Evolutionary conservation across 2,113 vertebrate species (phyloP).

Genomic region (Empidonax alnorum): DNA sequence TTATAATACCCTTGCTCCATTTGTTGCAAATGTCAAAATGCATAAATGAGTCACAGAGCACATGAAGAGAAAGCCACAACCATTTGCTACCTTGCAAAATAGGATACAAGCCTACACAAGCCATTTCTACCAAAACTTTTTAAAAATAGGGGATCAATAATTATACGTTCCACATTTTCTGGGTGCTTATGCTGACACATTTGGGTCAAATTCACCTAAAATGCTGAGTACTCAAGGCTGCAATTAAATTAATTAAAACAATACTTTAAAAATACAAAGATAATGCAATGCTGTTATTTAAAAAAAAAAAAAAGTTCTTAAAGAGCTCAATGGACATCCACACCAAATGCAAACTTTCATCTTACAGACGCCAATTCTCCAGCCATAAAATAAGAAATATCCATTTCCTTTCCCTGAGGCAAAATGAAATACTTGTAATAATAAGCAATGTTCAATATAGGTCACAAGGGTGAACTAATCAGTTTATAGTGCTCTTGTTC

Average conservation of each 20-base stretch:
- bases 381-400: not conserved
- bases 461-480: not conserved
- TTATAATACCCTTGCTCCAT: not conserved
- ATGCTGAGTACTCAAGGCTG: not conserved
- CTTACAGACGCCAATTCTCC: not conserved
- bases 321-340: not conserved
- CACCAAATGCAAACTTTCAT: not conserved
- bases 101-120: not conserved
- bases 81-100: not conserved
- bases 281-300: not conserved
- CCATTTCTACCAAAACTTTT: not conserved
- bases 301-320: not conserved
- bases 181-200: not conserved
- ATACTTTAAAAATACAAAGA: not conserved
- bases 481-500: not conserved
- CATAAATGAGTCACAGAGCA: not conserved
- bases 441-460: not conserved
- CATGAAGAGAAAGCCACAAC: not conserved
- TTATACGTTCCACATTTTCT: not conserved
- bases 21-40: not conserved
- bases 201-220: not conserved
- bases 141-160: not conserved
- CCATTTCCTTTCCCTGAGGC: not conserved
- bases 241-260: not conserved
- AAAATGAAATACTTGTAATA: not conserved